Evolutionary conservation across 2,113 vertebrate genomes (phyloP).

Genomic region (Bagarius yarrelli): DNA sequence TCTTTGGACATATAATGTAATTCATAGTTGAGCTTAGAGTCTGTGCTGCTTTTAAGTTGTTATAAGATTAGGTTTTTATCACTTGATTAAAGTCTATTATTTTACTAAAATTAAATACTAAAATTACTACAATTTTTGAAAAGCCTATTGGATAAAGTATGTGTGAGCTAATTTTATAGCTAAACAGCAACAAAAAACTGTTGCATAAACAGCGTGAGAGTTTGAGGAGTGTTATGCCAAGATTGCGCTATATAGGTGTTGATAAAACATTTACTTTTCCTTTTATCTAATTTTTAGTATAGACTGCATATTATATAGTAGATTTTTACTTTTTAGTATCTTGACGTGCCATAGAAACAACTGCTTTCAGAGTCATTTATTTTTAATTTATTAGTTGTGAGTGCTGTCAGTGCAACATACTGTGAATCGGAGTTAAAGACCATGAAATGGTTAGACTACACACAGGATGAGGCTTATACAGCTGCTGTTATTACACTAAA

Average conservation of each 20-base stretch:
- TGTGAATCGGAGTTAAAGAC: background rate
- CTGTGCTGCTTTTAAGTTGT: no score
- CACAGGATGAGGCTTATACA: background rate
- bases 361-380: background rate
- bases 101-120: no score
- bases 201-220: background rate
- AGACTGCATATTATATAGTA: background rate
- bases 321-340: background rate
- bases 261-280: background rate
- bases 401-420: background rate
- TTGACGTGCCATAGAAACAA: background rate
- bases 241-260: background rate
- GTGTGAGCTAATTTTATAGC: background rate
- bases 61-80: no score
- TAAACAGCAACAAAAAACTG: background rate
- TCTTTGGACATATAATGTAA: no score
- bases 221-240: background rate
- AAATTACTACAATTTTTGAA: no score
- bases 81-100: no score
- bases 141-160: background rate
- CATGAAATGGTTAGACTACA: background rate
- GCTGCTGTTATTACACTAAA: no score
- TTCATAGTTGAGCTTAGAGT: no score
- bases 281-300: background rate
- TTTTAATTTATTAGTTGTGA: no score